phyloP scores from a whole-genome alignment of 2,797 vertebrate genomes.

The Pseudochirops corinnae region DNA sequence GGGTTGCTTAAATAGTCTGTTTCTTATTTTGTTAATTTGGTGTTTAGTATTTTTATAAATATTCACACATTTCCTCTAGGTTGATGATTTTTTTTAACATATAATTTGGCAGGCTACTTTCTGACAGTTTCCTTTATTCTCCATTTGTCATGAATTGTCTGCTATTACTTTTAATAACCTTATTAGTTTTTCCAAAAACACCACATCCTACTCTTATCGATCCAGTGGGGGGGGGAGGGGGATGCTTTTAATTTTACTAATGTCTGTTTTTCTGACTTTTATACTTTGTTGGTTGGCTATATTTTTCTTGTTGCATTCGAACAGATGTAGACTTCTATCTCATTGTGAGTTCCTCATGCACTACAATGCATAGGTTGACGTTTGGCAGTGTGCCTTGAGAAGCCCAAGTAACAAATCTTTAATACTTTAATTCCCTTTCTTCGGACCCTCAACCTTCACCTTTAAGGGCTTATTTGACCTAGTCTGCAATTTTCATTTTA shows the following conservation, averaged over 20 bases:
- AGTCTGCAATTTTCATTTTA: neutral
- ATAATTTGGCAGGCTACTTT: neutral
- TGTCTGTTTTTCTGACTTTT: neutral
- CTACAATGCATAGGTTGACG: neutral
- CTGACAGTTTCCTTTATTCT: neutral
- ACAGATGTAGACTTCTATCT: neutral
- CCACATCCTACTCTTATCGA: neutral
- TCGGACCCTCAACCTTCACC: neutral
- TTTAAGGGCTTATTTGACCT: neutral
- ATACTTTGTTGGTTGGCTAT: neutral
- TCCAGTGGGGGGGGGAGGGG: too few species aligned
- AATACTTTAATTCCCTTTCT: neutral
- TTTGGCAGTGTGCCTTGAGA: neutral
- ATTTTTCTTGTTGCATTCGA: neutral
- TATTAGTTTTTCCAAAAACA: neutral
- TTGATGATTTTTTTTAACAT: neutral
- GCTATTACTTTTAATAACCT: neutral
- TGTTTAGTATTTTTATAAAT: neutral
- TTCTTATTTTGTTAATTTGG: neutral
- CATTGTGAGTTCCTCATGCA: neutral
- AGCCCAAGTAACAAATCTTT: neutral
- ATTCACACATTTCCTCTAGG: neutral
- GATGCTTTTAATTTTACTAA: neutral
- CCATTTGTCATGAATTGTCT: neutral
- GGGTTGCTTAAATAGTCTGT: neutral